A percentile compares a stretch with the other conserved stretches of the same genome.
phyloP scores from a whole-genome alignment of 2,797 vertebrate genomes.

The Poeciliopsis paucimaculata region DNA sequence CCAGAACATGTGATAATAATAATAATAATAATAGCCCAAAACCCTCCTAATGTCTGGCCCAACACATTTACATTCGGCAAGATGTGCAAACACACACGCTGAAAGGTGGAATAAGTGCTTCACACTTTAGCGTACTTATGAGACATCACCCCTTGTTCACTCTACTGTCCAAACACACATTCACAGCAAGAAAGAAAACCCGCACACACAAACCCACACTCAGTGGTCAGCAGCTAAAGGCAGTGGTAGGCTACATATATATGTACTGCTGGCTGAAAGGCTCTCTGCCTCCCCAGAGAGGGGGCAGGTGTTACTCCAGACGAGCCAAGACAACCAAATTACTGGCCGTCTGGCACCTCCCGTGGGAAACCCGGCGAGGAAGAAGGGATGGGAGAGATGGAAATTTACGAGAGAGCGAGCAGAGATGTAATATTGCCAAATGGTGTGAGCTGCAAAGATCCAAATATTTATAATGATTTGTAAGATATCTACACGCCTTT shows the following conservation, averaged over 20 bases:
- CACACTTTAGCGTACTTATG: conserved; percentile 39
- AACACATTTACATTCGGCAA: neutral
- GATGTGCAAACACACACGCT: conserved; percentile 18
- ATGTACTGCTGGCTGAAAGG: conserved; percentile 77
- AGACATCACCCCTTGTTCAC: conserved; percentile 13
- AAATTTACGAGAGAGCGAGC: conserved; percentile 77
- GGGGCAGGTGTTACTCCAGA: conserved; percentile 99
- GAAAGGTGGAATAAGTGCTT: conserved; percentile 27
- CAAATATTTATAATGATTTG: conserved; percentile 76
- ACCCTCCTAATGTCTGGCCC: neutral
- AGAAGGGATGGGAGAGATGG: conserved; percentile 75
- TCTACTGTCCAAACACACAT: conserved; percentile 27
- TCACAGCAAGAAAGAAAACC: conserved; percentile 29
- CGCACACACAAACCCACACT: conserved; percentile 19
- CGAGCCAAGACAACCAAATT: conserved; percentile 99
- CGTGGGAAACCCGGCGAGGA: conserved; percentile 85
- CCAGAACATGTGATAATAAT: neutral
- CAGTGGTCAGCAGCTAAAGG: conserved; percentile 78
- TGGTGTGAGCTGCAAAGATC: conserved; percentile 70
- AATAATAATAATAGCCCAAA: neutral
- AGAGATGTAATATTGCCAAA: conserved; percentile 77
- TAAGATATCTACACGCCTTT: conserved; percentile 48
- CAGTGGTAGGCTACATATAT: conserved; percentile 72
- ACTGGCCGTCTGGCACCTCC: conserved; percentile 98
- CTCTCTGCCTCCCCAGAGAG: conserved; percentile 86